These are phyloP conservation scores for Epistrophella euchroma DNA, from an alignment of 2,888 invertebrate species.

Conservation along the genomic window DNA sequence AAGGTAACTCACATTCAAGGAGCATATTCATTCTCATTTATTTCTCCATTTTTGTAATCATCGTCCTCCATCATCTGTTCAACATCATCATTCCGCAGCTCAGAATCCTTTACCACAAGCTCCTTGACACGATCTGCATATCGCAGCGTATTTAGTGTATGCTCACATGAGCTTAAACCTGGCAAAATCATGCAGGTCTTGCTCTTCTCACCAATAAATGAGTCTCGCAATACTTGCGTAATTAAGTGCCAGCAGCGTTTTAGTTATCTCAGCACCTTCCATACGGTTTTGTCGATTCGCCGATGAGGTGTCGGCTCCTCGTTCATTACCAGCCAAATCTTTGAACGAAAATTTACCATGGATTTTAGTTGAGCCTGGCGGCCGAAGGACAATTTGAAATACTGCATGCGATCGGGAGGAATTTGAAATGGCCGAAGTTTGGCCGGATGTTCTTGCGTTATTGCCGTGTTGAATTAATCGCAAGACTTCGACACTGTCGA, in stretches of 20 bases:
- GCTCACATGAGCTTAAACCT: conserved; percentile 97
- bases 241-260: conserved; percentile 97
- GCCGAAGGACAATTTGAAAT: conserved; percentile 96
- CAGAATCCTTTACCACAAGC: conserved; percentile 92
- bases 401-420: conserved; percentile 99
- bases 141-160: conserved; percentile 98
- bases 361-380: conserved; percentile 91
- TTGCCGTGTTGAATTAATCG: conserved; percentile 96
- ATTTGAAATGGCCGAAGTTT: conserved; percentile 98
- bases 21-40: conserved; percentile 90
- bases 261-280: conserved; percentile 84
- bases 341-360: conserved; percentile 99
- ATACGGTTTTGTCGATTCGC: conserved; percentile 96
- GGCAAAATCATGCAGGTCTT: conserved; percentile 99
- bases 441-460: conserved; percentile 96
- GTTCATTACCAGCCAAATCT: conserved; percentile 98
- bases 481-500: conserved; percentile 95
- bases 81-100: conserved; percentile 84
- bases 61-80: conserved; percentile 83
- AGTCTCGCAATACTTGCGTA: conserved; percentile 97
- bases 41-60: conserved; percentile 85
- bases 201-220: conserved; percentile 99
- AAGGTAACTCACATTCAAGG: conserved; percentile 90
- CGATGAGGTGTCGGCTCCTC: conserved; percentile 99
- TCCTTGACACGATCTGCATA: conserved; percentile 99